Conservation (phyloP, 30 jellyfish, hydroid and myxozoan species). For the Haliclystus octoradiatus region DNA sequence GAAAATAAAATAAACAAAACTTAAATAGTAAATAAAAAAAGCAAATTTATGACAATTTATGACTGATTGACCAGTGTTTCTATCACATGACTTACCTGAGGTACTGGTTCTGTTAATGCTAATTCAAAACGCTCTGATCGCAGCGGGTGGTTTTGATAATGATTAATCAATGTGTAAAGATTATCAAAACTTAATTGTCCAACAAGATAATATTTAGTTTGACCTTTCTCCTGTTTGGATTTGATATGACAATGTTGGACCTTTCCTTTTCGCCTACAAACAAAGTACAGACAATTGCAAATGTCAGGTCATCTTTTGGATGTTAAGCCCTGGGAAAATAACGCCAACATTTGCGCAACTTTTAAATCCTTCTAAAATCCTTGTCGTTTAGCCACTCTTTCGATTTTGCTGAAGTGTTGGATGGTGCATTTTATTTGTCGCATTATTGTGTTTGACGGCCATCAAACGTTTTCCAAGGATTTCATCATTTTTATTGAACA, state of each 20-base stretch:
- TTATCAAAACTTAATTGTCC: constrained; percentile 81
- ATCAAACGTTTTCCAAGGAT: too few species aligned
- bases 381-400: too few species aligned
- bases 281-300: too few species aligned
- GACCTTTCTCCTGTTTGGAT: constrained; percentile 68
- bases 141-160: constrained; percentile 74
- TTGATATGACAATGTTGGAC: constrained; percentile 95
- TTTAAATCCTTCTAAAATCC: too few species aligned
- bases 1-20: neutral
- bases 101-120: constrained; percentile 78
- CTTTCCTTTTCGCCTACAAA: constrained; percentile 45
- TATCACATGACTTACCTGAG: constrained; percentile 62
- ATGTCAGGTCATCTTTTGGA: too few species aligned
- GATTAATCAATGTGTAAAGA: constrained; percentile 61
- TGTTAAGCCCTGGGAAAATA: too few species aligned
- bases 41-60: neutral
- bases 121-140: constrained; percentile 69
- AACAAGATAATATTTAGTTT: constrained; percentile 62
- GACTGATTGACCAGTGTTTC: neutral
- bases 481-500: too few species aligned
- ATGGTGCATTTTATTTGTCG: too few species aligned
- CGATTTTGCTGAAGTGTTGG: too few species aligned
- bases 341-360: too few species aligned
- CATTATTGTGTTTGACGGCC: too few species aligned
- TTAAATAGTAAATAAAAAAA: too few species aligned